A percentile compares a stretch with the other conserved stretches of the same genome.
These are phyloP conservation scores for Oryzias sinensis DNA, from an alignment of 2,797 vertebrate genomes.

Conservation along the genomic window DNA sequence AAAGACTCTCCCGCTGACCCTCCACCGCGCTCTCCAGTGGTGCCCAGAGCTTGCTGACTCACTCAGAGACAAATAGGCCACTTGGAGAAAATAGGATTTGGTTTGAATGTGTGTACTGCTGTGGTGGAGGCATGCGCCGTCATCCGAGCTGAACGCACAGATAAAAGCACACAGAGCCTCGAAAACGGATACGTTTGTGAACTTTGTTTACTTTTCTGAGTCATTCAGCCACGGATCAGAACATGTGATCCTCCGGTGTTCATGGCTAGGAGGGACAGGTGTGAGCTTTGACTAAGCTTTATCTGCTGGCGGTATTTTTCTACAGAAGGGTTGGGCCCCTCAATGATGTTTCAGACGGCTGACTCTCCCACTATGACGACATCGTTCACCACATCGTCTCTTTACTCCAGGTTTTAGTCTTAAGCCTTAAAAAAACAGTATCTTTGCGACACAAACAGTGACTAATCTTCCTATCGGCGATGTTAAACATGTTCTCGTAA, in stretches of 20 bases:
- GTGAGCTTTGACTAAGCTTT: slow-evolving; percentile 20
- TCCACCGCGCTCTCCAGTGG: slow-evolving; percentile 60
- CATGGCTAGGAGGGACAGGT: slow-evolving; percentile 24
- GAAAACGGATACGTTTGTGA: slow-evolving; percentile 20
- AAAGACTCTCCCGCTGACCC: slow-evolving; percentile 55
- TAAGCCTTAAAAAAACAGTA: slow-evolving; percentile 14
- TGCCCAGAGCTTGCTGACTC: slow-evolving; percentile 70
- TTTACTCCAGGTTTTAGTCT: slow-evolving; percentile 41
- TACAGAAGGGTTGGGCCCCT: slow-evolving; percentile 34
- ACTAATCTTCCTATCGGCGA: too few species aligned
- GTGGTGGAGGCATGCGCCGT: slow-evolving; percentile 41
- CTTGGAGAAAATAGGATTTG: slow-evolving; percentile 64
- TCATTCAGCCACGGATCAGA: slow-evolving; percentile 15
- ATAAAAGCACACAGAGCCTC: slow-evolving; percentile 13
- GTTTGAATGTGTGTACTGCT: slow-evolving; percentile 52
- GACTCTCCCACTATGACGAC: slow-evolving; percentile 45
- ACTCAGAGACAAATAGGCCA: slow-evolving; percentile 65
- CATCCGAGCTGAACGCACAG: slow-evolving; percentile 31
- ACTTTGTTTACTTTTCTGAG: slow-evolving; percentile 38
- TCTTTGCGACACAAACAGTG: too few species aligned
- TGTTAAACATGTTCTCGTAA: too few species aligned
- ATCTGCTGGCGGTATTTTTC: slow-evolving; percentile 42
- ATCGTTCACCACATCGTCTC: slow-evolving; percentile 47
- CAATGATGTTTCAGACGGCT: slow-evolving; percentile 44
- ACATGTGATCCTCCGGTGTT: slow-evolving; percentile 9